Evolutionary conservation across 1,140 invertebrate species (phyloP), one percentile per base, ranked within the genome.

Genomic region (Bombus fervidus): DNA sequence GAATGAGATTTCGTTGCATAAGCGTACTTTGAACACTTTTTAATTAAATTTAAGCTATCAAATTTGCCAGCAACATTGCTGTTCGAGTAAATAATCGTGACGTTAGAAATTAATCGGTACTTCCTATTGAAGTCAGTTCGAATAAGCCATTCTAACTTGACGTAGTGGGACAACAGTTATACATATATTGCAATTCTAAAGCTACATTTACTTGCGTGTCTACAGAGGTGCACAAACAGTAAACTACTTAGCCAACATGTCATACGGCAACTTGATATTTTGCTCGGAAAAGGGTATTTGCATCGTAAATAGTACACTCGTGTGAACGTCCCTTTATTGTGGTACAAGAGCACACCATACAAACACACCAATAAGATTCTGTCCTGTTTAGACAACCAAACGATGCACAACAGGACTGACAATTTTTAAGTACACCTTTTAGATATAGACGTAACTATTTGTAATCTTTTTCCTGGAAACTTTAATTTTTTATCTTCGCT

Each of bases 321-420:
- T 86, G 84, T 86, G 43, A 90, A 89, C 77, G 74, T 83, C 79
- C 68, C 86, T 79, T 90, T 90, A 78, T 89, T 81, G 34, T 84
- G 66, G 57, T 84, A 76, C 73, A 83, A 81, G 34, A 87, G 80
- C 57, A 78, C 47, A 80, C 73, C 41, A 78, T 83, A 86, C 69
- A 69, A 81, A 66, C 74, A 76, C 78, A 53, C 79, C 68, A 28
- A 64, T 28, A 43, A 81, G 13, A 47, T 66, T 47, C 47, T 74
- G 43, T n/a, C 64, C 71, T 5, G 43, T 74, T 47, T 34, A n/a
- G 2, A 59, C 18, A 22, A 59, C 39, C 8, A 25, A 71, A 71
- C 22, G 31, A 57, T 43, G n/a, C 37, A 72, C 39, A 39, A 84
- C 18, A 53, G 13, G n/a, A 6, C 25, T 79, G 28, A 39, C 72